These are phyloP conservation scores for Ceratotherium simum DNA, from an alignment of 2,113 vertebrate species.

Conservation along the genomic window DNA sequence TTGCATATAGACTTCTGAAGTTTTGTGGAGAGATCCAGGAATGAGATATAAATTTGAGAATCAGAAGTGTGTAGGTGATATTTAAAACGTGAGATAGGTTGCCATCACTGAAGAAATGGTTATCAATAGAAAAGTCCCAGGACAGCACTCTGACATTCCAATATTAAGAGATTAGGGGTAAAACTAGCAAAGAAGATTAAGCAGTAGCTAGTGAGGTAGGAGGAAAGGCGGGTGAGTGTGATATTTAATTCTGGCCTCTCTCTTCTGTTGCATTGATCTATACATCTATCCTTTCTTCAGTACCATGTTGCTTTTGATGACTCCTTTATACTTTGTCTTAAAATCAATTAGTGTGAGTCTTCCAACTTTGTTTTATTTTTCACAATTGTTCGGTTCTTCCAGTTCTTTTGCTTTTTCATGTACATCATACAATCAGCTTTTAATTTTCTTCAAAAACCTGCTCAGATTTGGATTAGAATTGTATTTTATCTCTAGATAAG, in stretches of 20 bases:
- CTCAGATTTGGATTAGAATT: neutral
- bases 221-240: too few relatives aligned
- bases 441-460: neutral
- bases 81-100: neutral
- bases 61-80: neutral
- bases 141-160: neutral
- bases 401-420: conserved; percentile 8
- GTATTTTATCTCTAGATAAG: neutral
- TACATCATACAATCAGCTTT: neutral
- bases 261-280: neutral
- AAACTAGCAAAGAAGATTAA: neutral
- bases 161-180: neutral
- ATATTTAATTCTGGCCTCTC: neutral
- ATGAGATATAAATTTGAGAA: neutral
- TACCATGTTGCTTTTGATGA: neutral
- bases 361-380: neutral
- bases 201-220: neutral
- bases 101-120: neutral
- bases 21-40: neutral
- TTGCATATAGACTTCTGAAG: neutral
- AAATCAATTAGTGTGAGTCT: neutral
- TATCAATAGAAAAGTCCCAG: neutral
- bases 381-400: neutral
- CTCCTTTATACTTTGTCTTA: neutral
- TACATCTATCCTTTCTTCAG: neutral